Evolutionary conservation across 2,113 vertebrate genomes (phyloP).

Genomic region (Oncorhynchus tshawytscha): DNA sequence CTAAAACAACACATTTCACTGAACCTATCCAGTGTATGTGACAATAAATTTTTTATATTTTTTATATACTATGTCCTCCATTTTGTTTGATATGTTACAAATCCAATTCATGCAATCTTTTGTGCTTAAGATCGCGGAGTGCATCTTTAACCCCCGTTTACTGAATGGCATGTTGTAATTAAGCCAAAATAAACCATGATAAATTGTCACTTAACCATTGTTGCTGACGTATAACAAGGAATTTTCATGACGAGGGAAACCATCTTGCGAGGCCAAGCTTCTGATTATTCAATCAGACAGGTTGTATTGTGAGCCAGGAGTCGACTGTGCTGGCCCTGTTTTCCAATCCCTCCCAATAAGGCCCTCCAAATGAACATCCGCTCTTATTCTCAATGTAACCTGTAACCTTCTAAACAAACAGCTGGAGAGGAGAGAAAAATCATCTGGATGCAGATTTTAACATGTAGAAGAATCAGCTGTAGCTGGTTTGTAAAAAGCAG

Average conservation of each 20-base stretch:
- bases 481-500: conserved; percentile 57
- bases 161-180: background rate
- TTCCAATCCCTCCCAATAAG: conserved; percentile 61
- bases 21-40: no score
- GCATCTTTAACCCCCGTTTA: no score
- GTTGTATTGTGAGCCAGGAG: conserved; percentile 51
- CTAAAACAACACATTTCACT: no score
- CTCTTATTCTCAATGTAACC: conserved; percentile 68
- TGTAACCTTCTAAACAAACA: conserved; percentile 62
- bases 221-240: conserved; percentile 35
- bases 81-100: no score
- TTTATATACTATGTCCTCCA: no score
- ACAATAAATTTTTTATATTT: no score
- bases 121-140: no score
- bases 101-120: no score
- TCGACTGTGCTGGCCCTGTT: conserved; percentile 47
- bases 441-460: conserved; percentile 53
- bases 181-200: conserved; percentile 15
- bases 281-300: conserved; percentile 57
- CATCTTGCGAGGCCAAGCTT: conserved; percentile 32
- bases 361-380: conserved; percentile 68
- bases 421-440: conserved; percentile 62
- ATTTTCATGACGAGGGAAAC: conserved; percentile 44
- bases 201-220: conserved; percentile 17
- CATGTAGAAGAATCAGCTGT: conserved; percentile 61